Evolutionary conservation across 1,140 invertebrate genomes (phyloP).

Genomic region (Diabrotica virgifera): DNA sequence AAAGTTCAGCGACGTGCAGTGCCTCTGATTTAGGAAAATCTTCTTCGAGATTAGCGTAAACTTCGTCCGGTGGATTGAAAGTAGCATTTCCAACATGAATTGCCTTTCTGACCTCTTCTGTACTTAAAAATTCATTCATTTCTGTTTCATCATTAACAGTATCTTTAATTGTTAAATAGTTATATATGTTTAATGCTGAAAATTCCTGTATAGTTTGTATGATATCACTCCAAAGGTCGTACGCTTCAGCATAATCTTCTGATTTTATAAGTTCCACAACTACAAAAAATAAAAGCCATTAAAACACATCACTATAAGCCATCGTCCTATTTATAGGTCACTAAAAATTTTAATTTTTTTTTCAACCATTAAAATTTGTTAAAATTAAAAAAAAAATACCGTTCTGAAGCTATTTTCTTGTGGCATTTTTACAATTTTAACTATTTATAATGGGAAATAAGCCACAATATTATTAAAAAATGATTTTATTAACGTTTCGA

Average conservation of each 20-base stretch:
- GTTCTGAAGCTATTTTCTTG: too few species aligned
- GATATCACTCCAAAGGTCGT: conserved; percentile 47
- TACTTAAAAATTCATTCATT: conserved; percentile 57
- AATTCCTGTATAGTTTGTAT: conserved; percentile 25
- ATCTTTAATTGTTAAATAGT: conserved; percentile 46
- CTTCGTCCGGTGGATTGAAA: conserved; percentile 48
- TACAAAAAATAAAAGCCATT: neutral
- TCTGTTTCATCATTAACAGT: conserved; percentile 40
- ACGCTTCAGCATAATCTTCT: conserved; percentile 59
- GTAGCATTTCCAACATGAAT: conserved; percentile 52
- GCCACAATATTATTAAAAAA: too few species aligned
- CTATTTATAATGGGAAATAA: too few species aligned
- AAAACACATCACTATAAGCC: too few species aligned
- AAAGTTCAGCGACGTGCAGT: conserved; percentile 68
- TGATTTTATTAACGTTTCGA: too few species aligned
- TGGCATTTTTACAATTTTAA: too few species aligned
- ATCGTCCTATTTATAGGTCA: too few species aligned
- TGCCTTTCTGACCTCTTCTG: conserved; percentile 53
- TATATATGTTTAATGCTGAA: neutral
- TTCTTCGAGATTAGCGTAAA: conserved; percentile 64
- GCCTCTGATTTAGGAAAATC: conserved; percentile 83
- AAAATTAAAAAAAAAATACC: too few species aligned
- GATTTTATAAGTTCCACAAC: conserved; percentile 53
- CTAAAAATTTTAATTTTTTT: too few species aligned
- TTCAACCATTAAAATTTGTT: too few species aligned